Percentiles rank a stretch among this genome's conserved stretches.
These are phyloP conservation scores for Odontamblyopus lacepedii DNA, from an alignment of 2,797 vertebrate genomes.

Conservation along the genomic window DNA sequence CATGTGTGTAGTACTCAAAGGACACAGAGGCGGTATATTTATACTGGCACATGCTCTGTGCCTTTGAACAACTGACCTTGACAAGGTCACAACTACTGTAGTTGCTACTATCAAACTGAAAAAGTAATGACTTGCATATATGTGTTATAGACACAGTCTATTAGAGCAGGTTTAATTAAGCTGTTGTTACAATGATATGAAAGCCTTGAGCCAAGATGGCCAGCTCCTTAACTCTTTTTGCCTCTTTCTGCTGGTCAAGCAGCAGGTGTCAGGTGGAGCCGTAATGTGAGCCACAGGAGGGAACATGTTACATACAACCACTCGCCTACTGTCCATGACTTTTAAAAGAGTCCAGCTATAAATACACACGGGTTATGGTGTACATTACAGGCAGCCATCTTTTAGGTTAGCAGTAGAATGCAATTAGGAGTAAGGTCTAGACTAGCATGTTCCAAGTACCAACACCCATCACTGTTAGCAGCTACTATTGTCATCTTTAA, in stretches of 20 bases:
- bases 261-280: slow-evolving; percentile 52
- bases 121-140: neutral
- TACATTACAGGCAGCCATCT: slow-evolving; percentile 48
- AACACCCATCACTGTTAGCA: slow-evolving; percentile 1
- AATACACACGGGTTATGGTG: slow-evolving; percentile 49
- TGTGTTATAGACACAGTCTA: neutral
- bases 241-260: slow-evolving; percentile 9
- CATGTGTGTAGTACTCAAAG: slow-evolving; percentile 5
- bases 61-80: slow-evolving; percentile 33
- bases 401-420: slow-evolving; percentile 6
- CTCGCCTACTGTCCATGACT: slow-evolving; percentile 19
- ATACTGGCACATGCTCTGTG: neutral
- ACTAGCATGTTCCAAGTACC: neutral
- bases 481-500: neutral
- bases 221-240: slow-evolving; percentile 14
- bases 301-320: slow-evolving; percentile 53
- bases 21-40: neutral
- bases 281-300: slow-evolving; percentile 49
- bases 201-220: slow-evolving; percentile 43
- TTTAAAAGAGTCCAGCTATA: slow-evolving; percentile 44
- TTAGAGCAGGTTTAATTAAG: neutral
- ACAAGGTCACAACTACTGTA: slow-evolving; percentile 13
- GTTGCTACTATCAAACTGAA: neutral
- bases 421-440: slow-evolving; percentile 8
- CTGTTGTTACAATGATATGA: neutral